Evolutionary conservation across 92 coral and sea anemone species (phyloP).

Genomic region (Paramuricea clavata): DNA sequence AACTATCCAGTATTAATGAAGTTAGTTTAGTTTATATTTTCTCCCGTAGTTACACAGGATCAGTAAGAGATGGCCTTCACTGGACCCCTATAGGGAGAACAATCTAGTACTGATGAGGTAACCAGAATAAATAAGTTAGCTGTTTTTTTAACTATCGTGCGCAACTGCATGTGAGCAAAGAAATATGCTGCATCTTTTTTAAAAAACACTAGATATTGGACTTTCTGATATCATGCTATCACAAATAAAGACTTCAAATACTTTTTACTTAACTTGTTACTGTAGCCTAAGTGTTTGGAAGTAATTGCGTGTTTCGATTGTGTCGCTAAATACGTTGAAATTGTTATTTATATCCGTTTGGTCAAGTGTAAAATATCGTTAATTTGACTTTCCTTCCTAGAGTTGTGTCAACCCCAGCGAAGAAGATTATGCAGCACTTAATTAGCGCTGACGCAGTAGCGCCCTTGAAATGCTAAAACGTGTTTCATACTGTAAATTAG

Average conservation of each 20-base stretch:
- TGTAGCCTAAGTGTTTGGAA: not conserved
- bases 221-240: not conserved
- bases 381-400: not conserved
- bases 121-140: no score
- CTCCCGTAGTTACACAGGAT: no score
- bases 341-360: not conserved
- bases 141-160: not conserved
- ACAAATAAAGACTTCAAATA: not conserved
- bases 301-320: not conserved
- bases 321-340: not conserved
- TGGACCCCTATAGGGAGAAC: no score
- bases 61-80: no score
- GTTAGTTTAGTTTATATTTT: no score
- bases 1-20: no score
- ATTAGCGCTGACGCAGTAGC: not conserved
- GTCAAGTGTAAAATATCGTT: not conserved
- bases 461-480: not conserved
- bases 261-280: not conserved
- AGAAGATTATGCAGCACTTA: not conserved
- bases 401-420: not conserved
- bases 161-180: not conserved
- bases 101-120: no score
- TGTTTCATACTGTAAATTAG: not conserved
- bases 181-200: no score
- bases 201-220: not conserved